Percentiles rank a stretch among this genome's conserved stretches.
Conservation (phyloP, 2,888 invertebrate genomes). For the Caenorhabditis wallacei region DNA sequence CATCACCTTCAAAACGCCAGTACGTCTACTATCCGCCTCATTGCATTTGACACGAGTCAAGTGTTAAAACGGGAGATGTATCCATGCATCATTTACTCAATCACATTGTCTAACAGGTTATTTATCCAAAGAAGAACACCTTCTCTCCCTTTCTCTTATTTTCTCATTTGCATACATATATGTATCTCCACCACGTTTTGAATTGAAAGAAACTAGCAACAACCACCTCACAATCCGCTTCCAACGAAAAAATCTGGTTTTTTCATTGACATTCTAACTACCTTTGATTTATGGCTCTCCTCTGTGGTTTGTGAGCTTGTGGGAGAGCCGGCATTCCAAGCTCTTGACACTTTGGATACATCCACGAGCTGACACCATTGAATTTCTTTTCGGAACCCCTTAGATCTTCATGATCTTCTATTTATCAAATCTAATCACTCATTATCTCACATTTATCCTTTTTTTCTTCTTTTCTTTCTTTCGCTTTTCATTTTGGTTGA, state of each 20-base stretch:
- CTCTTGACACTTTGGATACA: slow-evolving; percentile 41
- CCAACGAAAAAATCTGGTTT: slow-evolving; percentile 42
- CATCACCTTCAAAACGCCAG: slow-evolving; percentile 35
- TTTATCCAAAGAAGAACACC: slow-evolving; percentile 56
- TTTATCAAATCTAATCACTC: slow-evolving; percentile 34
- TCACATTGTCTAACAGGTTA: slow-evolving; percentile 60
- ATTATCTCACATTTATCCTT: slow-evolving; percentile 27
- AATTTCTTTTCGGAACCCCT: slow-evolving; percentile 40
- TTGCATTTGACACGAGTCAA: slow-evolving; percentile 54
- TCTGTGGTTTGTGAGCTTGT: slow-evolving; percentile 49
- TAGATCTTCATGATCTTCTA: slow-evolving; percentile 36
- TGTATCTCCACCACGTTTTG: slow-evolving; percentile 34
- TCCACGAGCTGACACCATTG: slow-evolving; percentile 46
- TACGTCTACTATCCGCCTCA: slow-evolving; percentile 55
- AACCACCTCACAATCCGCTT: slow-evolving; percentile 6
- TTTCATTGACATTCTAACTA: slow-evolving; percentile 61
- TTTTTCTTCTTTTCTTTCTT: background rate
- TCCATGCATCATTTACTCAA: slow-evolving; percentile 53
- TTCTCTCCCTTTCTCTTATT: slow-evolving; percentile 21
- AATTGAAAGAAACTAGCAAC: slow-evolving; percentile 29
- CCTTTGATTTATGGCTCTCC: slow-evolving; percentile 59
- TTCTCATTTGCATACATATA: slow-evolving; percentile 54
- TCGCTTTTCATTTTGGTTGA: background rate
- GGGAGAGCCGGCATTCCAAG: slow-evolving; percentile 20
- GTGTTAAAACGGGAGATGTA: slow-evolving; percentile 54